Evolutionary conservation across 2,113 vertebrate species (phyloP), one percentile per base, ranked within the genome.

Genomic region (Aegypius monachus): DNA sequence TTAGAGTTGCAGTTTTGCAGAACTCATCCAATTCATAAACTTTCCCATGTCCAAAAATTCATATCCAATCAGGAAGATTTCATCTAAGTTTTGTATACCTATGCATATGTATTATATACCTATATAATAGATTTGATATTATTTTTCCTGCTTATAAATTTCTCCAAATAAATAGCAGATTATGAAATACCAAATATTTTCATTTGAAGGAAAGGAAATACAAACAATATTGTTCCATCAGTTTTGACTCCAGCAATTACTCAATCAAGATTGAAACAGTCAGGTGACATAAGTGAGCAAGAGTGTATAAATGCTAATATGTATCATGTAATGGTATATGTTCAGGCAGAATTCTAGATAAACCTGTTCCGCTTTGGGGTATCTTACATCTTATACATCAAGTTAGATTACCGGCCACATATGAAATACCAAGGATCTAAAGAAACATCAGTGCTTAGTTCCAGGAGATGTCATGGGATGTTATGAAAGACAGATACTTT

Each of bases 21-120:
- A 90, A 62, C 31, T 94, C 56, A 80, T 75, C 34, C 17, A 74
- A 16, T 80, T 90, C 16, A 73, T 89, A 81, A 97, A 87, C 26
- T 81, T 92, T 80, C 32, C 18, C 26, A 29, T 20, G n/a, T 63
- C 29, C 11, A 71, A 80, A 90, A 86, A 32, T 53, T 80, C 9
- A 61, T 78, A 56, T 55, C 36, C 13, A 48, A 52, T 78, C 22
- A 87, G 53, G 20, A 93, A 90, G 31, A 77, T 55, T 70, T 86
- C 3, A 73, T 66, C 52, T 68, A 62, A 21, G 8, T 53, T 79
- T 80, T 86, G 9, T 45, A 63, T 38, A 45, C 0, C 1, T 70
- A 40, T 61, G 1, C 13, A 23, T 71, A 40, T 50, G 13, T 67
- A 13, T 32, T 67, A 42, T 42, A 22, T 32, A 67, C 9, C 7